Evolutionary conservation across 1,140 invertebrate genomes (phyloP), one percentile per base, ranked within the genome.

Genomic region (Drosophila virilis): DNA sequence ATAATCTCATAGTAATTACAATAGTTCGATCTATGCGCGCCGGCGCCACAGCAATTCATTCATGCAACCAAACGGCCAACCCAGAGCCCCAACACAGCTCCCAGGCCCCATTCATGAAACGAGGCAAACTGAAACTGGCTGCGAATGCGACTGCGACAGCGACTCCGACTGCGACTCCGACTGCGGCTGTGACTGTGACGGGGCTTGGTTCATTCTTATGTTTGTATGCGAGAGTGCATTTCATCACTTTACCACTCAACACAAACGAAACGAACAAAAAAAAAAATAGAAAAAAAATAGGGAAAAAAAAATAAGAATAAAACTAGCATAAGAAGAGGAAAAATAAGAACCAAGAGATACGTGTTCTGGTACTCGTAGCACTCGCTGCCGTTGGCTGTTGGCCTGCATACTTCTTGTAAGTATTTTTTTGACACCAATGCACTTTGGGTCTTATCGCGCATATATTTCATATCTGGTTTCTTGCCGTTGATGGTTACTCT

Each of bases 381-480:
- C 33, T 28, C 55, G 15, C 22, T 22, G 22, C 22, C 22, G 22
- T 28, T 55, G 32, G 50, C 50, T 33, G 40, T 73, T 73, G 69
- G 69, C 69, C 70, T 73, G 71, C 71, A 74, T 74, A 61, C 55
- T 74, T 62, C 50, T 37, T 55, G 65, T 72, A 66, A 52, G 61
- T 72, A 58, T 17, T 37, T 54, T 54, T 83, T 88, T 88, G 84
- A 88, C 83, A 88, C 83, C 83, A 80, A 79, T 88, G 83, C 83
- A 89, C 84, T 83, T 83, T 83, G 78, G 22, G 74, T 79, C 84
- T 88, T 88, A 88, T 88, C 83, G 69, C 84, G 57, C 66, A 88
- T 86, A 88, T 86, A 83, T 88, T 88, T 89, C 83, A 89, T 86
- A 86, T 86, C 83, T 86, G 84, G 83, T 85, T 85, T 85, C 78